phyloP scores from a whole-genome alignment of 2,888 invertebrate species.

The Periphyllus acericola region DNA sequence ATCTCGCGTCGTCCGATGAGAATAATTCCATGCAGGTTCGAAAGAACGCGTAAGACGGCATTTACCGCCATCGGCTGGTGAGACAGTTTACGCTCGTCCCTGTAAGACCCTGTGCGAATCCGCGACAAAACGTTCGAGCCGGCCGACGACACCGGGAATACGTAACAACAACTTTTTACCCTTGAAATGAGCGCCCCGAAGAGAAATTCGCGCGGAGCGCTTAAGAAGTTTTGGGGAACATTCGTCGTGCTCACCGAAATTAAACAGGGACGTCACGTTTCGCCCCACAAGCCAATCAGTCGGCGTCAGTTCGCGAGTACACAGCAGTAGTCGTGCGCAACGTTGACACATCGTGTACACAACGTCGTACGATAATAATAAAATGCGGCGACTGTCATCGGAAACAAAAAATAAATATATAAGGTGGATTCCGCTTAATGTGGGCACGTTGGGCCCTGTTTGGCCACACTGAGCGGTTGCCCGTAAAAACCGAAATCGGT shows the following conservation, averaged over 20 bases:
- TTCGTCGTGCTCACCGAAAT: background rate
- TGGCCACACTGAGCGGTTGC: too few species aligned
- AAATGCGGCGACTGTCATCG: background rate
- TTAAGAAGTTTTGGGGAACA: background rate
- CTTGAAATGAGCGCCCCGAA: background rate
- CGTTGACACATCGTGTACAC: background rate
- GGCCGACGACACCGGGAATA: background rate
- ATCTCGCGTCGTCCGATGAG: background rate
- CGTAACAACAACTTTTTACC: background rate
- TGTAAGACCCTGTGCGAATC: background rate
- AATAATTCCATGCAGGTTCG: background rate
- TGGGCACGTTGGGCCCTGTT: too few species aligned
- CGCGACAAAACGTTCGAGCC: background rate
- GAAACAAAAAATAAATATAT: background rate
- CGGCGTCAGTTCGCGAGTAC: background rate
- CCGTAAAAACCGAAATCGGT: too few species aligned
- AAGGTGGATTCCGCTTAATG: too few species aligned
- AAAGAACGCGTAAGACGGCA: background rate
- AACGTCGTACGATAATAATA: too few species aligned
- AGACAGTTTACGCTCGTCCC: constrained; percentile 8
- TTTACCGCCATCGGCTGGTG: background rate
- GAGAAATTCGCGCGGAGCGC: background rate
- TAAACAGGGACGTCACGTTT: background rate
- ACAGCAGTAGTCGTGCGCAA: background rate
- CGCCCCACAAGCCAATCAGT: background rate